These are phyloP conservation scores for Stenurella melanura DNA, from an alignment of 2,888 invertebrate genomes.

Conservation along the genomic window DNA sequence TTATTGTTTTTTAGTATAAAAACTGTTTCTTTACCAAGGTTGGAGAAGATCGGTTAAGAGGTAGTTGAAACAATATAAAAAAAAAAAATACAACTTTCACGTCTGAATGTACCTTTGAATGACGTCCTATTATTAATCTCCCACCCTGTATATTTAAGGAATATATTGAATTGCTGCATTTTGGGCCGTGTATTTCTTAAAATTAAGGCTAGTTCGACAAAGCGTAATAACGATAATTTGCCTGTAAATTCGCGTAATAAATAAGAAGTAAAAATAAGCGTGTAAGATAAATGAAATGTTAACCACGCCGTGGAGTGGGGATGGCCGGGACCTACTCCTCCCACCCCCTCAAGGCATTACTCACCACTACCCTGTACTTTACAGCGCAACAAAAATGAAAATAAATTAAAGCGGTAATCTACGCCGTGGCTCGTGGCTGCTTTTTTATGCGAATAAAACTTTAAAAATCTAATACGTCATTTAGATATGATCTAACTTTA, in stretches of 20 bases:
- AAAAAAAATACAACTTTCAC: no score
- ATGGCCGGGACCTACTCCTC: conserved; percentile 56
- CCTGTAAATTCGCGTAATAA: conserved; percentile 58
- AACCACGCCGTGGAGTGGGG: conserved; percentile 55
- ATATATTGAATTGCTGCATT: no score
- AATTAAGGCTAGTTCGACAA: not conserved
- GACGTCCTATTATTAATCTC: no score
- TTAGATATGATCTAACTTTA: conserved; percentile 69
- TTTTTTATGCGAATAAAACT: conserved; percentile 70
- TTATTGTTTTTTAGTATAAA: no score
- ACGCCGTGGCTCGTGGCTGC: conserved; percentile 70
- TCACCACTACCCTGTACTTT: conserved; percentile 65
- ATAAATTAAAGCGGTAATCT: conserved; percentile 71
- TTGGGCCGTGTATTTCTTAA: no score
- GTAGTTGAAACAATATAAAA: no score
- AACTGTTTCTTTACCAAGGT: no score
- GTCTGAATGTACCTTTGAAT: no score
- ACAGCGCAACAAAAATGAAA: conserved; percentile 69
- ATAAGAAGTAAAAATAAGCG: conserved; percentile 58
- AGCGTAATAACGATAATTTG: not conserved
- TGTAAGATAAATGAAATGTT: conserved; percentile 64
- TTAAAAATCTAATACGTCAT: conserved; percentile 73
- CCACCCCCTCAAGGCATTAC: conserved; percentile 63
- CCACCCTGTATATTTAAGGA: no score
- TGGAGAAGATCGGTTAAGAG: no score